Base-by-base conservation (phyloP, 1,140 invertebrate genomes). In the Euura saliciscinereae region DNA sequence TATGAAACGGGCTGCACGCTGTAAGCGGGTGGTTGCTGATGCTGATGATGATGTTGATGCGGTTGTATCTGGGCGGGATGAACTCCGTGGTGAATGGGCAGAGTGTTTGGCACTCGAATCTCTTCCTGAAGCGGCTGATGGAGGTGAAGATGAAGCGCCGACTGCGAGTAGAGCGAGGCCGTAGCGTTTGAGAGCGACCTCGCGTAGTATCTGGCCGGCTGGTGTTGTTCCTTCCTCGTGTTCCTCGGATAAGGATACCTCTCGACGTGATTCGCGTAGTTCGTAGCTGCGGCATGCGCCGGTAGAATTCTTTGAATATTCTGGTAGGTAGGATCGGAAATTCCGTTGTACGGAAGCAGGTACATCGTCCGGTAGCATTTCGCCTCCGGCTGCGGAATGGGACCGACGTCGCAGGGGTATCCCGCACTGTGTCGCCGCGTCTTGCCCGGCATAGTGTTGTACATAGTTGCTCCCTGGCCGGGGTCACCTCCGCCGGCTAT, bases 311-410 rank as follows among this genome's bases (percentile, higher is more conserved):
- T 80, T 64, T 87, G 84, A 3, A 87, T 79, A n/a, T 87, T 87
- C 65, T 87, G 86, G 74, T 87, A 87, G 10, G 86, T 85, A 0
- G 85, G 85, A 66, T 87, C 86, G 4, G 84, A 76, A 0, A 85
- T 80, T 7, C 89, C 89, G 76, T 91, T 93, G 80, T 94, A 94
- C 2, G 93, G 93, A 45, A 94, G 92, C 68, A 94, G 90, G n/a
- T 92, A 91, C 88, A 94, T 92, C 0, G 93, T 93, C 75, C 84
- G 78, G 46, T 88, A 86, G 70, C 86, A 87, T 70, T 86, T 87
- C 42, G 76, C 80, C 44, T 1, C 77, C 70, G 4, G 79, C 71
- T 0, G 82, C 75, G 1, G 76, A 70, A 59, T 77, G 78, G 8
- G 76, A 79, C 73, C 79, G 85, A 68, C 79, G 78, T 76, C 73